A percentile compares a stretch with the other conserved stretches of the same genome.
phyloP scores from a whole-genome alignment of 2,113 vertebrate species.

The Nothocercus julius region DNA sequence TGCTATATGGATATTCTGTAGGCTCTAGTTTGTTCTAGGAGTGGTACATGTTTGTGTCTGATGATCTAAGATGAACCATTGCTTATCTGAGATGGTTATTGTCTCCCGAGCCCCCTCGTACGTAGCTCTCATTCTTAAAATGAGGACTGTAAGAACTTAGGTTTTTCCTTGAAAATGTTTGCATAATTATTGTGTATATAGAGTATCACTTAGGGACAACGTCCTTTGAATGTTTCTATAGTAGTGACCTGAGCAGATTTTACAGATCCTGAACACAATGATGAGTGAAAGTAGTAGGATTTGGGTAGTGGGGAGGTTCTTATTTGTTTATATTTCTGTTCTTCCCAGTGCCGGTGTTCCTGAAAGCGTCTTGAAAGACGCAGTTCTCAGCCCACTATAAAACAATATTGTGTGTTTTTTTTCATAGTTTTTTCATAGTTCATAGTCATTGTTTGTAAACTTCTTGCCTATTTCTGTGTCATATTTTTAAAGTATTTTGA shows the following conservation, averaged over 20 bases:
- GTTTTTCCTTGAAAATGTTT: background rate
- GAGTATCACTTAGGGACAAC: background rate
- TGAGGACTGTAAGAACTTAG: background rate
- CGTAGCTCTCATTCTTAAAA: background rate
- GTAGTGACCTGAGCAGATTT: background rate
- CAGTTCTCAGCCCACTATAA: background rate
- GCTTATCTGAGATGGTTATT: background rate
- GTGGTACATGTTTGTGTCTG: background rate
- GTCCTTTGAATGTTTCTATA: background rate
- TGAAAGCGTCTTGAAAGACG: background rate
- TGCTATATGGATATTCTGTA: background rate
- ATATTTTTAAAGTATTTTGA: background rate
- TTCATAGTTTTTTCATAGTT: too few species aligned
- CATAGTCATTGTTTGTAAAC: background rate
- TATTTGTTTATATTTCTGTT: background rate
- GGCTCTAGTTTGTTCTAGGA: background rate
- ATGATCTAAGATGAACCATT: background rate
- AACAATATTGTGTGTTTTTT: background rate
- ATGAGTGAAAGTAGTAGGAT: background rate
- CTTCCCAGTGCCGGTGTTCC: background rate
- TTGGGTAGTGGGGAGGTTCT: background rate
- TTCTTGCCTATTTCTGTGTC: background rate
- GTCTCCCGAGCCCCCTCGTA: background rate
- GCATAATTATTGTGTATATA: background rate
- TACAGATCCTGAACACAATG: background rate